A percentile compares a stretch with the other conserved stretches of the same genome.
These are phyloP conservation scores for Leptinotarsa defecta DNA, from an alignment of 1,140 invertebrate species.

Conservation along the genomic window DNA sequence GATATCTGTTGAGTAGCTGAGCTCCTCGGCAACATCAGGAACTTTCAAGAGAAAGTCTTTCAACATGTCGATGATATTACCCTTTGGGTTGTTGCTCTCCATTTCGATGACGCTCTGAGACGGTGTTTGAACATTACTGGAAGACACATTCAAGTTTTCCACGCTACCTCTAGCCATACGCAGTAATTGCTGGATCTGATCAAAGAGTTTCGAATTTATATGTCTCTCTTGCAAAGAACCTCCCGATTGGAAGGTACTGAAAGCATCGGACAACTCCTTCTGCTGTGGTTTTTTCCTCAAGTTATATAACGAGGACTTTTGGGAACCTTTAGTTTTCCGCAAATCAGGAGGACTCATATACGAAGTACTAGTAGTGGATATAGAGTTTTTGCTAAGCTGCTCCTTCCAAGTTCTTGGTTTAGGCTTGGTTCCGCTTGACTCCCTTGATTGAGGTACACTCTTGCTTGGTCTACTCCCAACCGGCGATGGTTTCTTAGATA, in stretches of 20 bases:
- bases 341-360: slow-evolving; percentile 52
- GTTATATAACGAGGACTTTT: slow-evolving; percentile 34
- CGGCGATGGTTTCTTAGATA: background rate
- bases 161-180: slow-evolving; percentile 58
- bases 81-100: slow-evolving; percentile 42
- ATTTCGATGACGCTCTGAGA: slow-evolving; percentile 57
- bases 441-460: background rate
- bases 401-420: slow-evolving; percentile 45
- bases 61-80: slow-evolving; percentile 31
- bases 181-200: slow-evolving; percentile 60
- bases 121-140: slow-evolving; percentile 61
- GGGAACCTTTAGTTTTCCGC: slow-evolving; percentile 27
- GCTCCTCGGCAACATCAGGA: slow-evolving; percentile 28
- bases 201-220: slow-evolving; percentile 51
- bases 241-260: slow-evolving; percentile 9
- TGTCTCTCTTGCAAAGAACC: slow-evolving; percentile 10
- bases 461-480: background rate
- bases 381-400: slow-evolving; percentile 45
- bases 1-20: slow-evolving; percentile 21
- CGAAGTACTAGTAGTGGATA: slow-evolving; percentile 48
- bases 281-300: slow-evolving; percentile 45
- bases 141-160: slow-evolving; percentile 59
- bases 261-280: slow-evolving; percentile 25
- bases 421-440: background rate
- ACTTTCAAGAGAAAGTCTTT: slow-evolving; percentile 33